Conservation (phyloP, 2,113 vertebrate species). For the Nesoenas mayeri region DNA sequence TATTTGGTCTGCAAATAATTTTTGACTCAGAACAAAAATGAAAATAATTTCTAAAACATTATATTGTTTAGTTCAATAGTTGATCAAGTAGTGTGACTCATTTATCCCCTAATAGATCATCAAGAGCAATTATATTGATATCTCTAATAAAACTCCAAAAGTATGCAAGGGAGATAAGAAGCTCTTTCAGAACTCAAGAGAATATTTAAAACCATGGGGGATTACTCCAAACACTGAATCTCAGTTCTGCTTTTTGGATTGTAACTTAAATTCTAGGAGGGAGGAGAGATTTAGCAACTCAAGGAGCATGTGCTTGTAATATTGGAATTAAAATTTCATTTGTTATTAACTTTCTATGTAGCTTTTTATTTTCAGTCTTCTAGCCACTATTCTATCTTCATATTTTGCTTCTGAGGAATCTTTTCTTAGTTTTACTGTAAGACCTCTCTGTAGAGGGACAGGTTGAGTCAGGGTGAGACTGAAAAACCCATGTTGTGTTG, state of each 20-base stretch:
- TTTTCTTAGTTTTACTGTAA: neutral
- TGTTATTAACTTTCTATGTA: neutral
- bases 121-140: neutral
- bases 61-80: neutral
- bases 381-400: neutral
- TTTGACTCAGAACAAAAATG: neutral
- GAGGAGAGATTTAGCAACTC: neutral
- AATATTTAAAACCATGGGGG: neutral
- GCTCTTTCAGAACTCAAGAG: neutral
- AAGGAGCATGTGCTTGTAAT: neutral
- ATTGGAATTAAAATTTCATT: neutral
- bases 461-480: neutral
- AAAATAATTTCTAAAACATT: neutral
- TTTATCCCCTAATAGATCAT: neutral
- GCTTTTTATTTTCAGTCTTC: neutral
- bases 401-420: neutral
- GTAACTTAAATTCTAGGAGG: neutral
- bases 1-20: neutral
- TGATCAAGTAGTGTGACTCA: neutral
- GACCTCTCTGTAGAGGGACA: neutral
- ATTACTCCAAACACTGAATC: neutral
- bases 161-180: neutral
- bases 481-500: neutral
- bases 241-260: neutral
- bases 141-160: neutral